These are phyloP conservation scores for Rachycentron canadum DNA, from an alignment of 2,797 vertebrate species.

Conservation along the genomic window DNA sequence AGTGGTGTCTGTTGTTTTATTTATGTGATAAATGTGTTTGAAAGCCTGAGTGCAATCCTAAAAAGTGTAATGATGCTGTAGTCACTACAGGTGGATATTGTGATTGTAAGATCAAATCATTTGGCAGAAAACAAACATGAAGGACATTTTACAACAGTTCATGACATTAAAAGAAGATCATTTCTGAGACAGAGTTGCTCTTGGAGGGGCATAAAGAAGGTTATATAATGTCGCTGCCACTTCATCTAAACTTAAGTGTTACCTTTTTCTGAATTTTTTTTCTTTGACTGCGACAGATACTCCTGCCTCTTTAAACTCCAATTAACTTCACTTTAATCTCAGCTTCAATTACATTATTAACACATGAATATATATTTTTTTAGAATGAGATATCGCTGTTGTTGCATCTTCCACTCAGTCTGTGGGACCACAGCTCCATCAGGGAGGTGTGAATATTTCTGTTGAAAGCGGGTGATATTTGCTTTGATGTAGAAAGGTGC, in stretches of 20 bases:
- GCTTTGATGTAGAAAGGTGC: slow-evolving; percentile 77
- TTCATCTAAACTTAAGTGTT: background rate
- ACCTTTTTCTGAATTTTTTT: background rate
- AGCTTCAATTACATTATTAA: slow-evolving; percentile 5
- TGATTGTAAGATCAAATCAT: background rate
- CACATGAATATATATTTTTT: background rate
- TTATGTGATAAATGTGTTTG: no score
- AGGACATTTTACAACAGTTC: background rate
- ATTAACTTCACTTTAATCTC: background rate
- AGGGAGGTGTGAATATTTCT: slow-evolving; percentile 38
- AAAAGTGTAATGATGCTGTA: no score
- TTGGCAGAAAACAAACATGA: background rate
- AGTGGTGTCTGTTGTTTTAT: no score
- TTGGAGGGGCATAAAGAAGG: background rate
- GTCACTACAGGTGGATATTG: background rate
- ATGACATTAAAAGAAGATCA: background rate
- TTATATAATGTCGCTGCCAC: background rate
- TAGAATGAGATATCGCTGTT: background rate
- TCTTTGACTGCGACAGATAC: background rate
- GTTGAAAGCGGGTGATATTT: slow-evolving; percentile 57
- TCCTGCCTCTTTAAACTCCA: background rate
- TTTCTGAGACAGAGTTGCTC: background rate
- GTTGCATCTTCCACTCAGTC: slow-evolving; percentile 22
- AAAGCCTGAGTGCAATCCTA: no score
- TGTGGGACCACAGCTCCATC: slow-evolving; percentile 12